Base-by-base conservation (phyloP, 2,888 invertebrate species). In the Macropis europaea region DNA sequence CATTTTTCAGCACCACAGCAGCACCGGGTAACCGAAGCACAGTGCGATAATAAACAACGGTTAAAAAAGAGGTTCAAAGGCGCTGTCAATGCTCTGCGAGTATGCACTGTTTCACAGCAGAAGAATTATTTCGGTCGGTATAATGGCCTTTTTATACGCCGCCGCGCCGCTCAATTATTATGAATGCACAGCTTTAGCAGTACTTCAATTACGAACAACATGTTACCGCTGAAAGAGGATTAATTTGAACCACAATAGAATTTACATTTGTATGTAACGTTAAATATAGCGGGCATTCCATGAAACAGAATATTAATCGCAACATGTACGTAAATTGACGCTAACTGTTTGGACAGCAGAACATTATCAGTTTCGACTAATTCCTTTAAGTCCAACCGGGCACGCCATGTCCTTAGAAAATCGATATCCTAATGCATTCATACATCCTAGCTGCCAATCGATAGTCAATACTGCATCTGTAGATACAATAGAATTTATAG, bases 391-490 rank as follows among this genome's bases (percentile, higher is more conserved):
- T 19, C 28, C 26, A n/a, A 9, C 19, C n/a, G 34, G 24, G 34
- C n/a, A 34, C 9, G 19, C 17, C 13, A 26, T 13, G n/a, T 32
- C 38, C 26, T 3, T n/a, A 32, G 61, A n/a, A 17, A 53, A 61
- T 53, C 19, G 34, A 32, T 53, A 34, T 24, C 15, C 28, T n/a
- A 19, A 42, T 22, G 22, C 1, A 26, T 36, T 9, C 47, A 11
- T 4, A 30, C 4, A 32, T 5, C 17, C 6, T 47, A 6, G 13
- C 19, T 15, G 3, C 36, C 13, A 5, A 26, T 19, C 38, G 38
- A 59, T 59, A 54, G 28, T 19, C 26, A 47, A 36, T 59, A 59
- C 11, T 1, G 19, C 36, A 48, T 22, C 28, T 11, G 19, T 48
- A 9, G 3, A 5, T 17, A 5, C 5, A 17, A 9, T 13, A 13